Percentiles rank a stretch among this genome's conserved stretches.
phyloP scores from a whole-genome alignment of 2,888 invertebrate genomes.

The Nomada flava region DNA sequence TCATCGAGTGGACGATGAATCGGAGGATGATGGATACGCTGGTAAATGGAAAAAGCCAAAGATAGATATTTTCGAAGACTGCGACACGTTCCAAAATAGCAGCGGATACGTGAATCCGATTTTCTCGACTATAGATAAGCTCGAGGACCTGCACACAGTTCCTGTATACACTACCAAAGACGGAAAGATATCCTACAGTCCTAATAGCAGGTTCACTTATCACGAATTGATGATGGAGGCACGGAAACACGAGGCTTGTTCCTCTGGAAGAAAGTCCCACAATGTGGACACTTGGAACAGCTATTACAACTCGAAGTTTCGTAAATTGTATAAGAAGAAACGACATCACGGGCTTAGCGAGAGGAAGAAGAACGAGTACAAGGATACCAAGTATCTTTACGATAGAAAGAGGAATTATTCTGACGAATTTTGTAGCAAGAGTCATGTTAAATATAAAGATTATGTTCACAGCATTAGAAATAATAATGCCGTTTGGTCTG shows the following conservation, averaged over 20 bases:
- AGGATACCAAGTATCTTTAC: constrained; percentile 39
- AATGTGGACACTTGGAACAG: constrained; percentile 41
- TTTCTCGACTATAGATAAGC: constrained; percentile 73
- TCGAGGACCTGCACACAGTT: constrained; percentile 78
- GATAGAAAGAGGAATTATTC: constrained; percentile 33
- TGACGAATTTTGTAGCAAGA: constrained; percentile 31
- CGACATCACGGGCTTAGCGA: constrained; percentile 31
- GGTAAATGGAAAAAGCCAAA: constrained; percentile 58
- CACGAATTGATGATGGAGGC: constrained; percentile 78
- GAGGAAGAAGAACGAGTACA: constrained; percentile 41
- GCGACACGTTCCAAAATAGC: constrained; percentile 54
- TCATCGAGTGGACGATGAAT: constrained; percentile 68
- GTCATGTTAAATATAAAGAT: constrained; percentile 31
- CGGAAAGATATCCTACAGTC: constrained; percentile 82
- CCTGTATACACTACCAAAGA: constrained; percentile 83
- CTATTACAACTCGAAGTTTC: constrained; percentile 58
- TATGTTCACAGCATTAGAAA: constrained; percentile 41
- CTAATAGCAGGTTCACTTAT: constrained; percentile 80
- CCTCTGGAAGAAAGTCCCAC: constrained; percentile 49
- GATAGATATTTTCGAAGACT: constrained; percentile 54
- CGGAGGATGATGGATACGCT: constrained; percentile 11
- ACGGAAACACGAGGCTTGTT: constrained; percentile 71
- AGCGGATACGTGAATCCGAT: constrained; percentile 77
- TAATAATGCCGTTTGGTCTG: constrained; percentile 32
- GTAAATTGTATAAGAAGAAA: constrained; percentile 53